Evolutionary conservation across 2,888 invertebrate species (phyloP), one percentile per base, ranked within the genome.

Genomic region (Eupithecia subumbrata): DNA sequence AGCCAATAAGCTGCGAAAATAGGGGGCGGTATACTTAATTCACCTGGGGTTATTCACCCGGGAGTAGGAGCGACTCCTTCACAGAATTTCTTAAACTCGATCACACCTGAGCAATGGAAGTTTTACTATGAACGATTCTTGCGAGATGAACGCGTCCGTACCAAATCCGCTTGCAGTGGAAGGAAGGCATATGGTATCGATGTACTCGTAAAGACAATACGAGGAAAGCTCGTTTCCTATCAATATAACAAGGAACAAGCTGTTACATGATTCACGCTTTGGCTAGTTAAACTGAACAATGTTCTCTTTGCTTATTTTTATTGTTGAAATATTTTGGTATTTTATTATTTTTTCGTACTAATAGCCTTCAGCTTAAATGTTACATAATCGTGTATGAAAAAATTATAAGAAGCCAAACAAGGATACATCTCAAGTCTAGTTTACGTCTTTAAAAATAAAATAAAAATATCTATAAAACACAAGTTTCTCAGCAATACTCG

Each of bases 151-250:
- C 1, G 5, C 14, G 25, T 60, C n/a, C 5, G n/a, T 60, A 60
- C 12, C 2, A 25, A 60, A 25, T 25, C 60, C 12, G 25, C 22
- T 56, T 12, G 56, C 64, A 64, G 63, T 63, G 30, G 63, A n/a
- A 63, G 64, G 64, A 34, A 12, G 37, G 34, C 18, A 37, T 66
- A 9, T 66, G 2, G n/a, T 37, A 34, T 64, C 34, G 66, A 22
- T 67, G 34, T 7, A 56, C 64, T 69, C 72, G 72, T 76, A 76
- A 79, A 77, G 68, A 73, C 43, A 72, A 77, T 78, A 78, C 76
- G 74, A 68, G 40, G 77, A 77, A 81, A 76, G 73, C 64, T 72
- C 72, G 75, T 77, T 79, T 80, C 75, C 75, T 78, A 75, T 72
- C 66, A 73, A 52, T 71, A 67, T 72, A 52, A 68, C n/a, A 22